Base-by-base conservation (phyloP, 2,888 invertebrate genomes). In the Listrodromus nycthemerus region DNA sequence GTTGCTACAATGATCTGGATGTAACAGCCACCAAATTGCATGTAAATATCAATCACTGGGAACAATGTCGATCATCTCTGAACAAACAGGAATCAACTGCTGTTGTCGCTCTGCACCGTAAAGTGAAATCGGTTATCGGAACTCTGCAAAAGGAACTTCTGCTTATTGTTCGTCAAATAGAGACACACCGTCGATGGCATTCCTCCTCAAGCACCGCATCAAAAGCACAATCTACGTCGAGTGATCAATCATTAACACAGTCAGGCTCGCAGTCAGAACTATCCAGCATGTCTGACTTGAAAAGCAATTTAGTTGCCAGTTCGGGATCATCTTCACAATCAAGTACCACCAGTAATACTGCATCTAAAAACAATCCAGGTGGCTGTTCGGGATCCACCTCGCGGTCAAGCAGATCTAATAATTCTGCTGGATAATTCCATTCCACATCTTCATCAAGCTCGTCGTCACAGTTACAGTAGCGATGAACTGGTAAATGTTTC, bases 1-100 rank as follows among this genome's bases (percentile, higher is more conserved):
- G 66, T 58, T 74, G 73, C 19, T 19, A 58, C 48, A 45, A 24
- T 24, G 73, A 80, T 48, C 27, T 80, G 5, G 61, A 48, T 48
- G 55, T 7, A 55, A 30, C 24, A 19, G 58, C 55, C 6, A 48
- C 13, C 0, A 45, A 33, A 2, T 45, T 80, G 19, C 80, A 80
- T 37, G 24, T 7, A 45, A 74, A 74, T 37, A 66, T 80, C 3
- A 48, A 16, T 19, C 16, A 21, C 13, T 27, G 74, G 16, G 24
- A 16, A 45, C 6, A 74, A 58, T 58, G 58, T 27, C 19, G 58
- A 48, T 65, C 55, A 21, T 33, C 45, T 2, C 16, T 27, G 7
- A 30, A n/a, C 33, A 74, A 45, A 7, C 37, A 30, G 30, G 30
- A 50, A 48, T 63, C 63, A 6, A 21, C 30, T 1, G 19, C 19